phyloP scores from a whole-genome alignment of 2,113 vertebrate species.

The Morone saxatilis region DNA sequence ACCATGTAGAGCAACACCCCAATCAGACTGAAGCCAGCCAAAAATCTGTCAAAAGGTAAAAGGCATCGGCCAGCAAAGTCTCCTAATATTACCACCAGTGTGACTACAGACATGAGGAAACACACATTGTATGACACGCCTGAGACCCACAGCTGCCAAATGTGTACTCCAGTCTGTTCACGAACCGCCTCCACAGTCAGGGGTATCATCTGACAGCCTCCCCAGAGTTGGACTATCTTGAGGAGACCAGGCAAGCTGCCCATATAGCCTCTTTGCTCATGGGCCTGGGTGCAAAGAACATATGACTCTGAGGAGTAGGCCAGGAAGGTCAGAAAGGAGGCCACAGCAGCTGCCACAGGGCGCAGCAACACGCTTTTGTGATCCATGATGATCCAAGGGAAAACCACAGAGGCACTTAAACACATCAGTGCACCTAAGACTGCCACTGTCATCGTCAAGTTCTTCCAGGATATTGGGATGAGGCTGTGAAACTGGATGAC shows the following conservation, averaged over 20 bases:
- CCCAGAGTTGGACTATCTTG: constrained; percentile 81
- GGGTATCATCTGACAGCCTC: constrained; percentile 75
- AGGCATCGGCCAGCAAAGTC: constrained; percentile 78
- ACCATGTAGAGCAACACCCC: constrained; percentile 79
- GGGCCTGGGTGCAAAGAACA: constrained; percentile 64
- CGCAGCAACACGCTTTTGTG: rapidly evolving
- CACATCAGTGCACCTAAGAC: constrained; percentile 75
- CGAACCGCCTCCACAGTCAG: constrained; percentile 33
- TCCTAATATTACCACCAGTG: constrained; percentile 77
- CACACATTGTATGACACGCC: constrained; percentile 63
- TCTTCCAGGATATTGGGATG: constrained; percentile 86
- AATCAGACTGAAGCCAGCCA: constrained; percentile 77
- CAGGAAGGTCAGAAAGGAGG: constrained; percentile 74
- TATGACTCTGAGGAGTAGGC: constrained; percentile 77
- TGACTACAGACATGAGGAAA: constrained; percentile 74
- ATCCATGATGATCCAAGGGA: constrained; percentile 63
- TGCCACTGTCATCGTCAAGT: constrained; percentile 79
- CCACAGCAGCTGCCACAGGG: constrained; percentile 53
- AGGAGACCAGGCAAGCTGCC: constrained; percentile 81
- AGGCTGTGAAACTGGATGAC: constrained; percentile 85
- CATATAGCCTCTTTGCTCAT: constrained; percentile 84
- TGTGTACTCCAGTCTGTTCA: rapidly evolving
- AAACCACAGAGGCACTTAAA: constrained; percentile 71
- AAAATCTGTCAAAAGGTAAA: constrained; percentile 79
- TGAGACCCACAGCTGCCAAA: constrained; percentile 62